Conservation (phyloP, 2,113 vertebrate genomes). For the Planiliza haematocheilus region DNA sequence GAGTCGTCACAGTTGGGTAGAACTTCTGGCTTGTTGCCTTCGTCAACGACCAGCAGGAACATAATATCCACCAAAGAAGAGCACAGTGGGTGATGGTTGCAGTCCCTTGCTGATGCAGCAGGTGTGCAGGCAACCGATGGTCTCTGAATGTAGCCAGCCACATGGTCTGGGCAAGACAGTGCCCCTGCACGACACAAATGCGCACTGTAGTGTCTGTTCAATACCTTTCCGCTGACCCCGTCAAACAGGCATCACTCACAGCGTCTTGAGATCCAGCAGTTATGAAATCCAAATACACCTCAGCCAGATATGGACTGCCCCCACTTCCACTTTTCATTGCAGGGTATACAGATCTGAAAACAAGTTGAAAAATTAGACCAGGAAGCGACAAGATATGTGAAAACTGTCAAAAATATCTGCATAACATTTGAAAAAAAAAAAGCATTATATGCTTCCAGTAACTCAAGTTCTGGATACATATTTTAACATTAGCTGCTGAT, state of each 20-base stretch:
- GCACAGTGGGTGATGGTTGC: constrained; percentile 78
- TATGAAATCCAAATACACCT: constrained; percentile 62
- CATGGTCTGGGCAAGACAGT: constrained; percentile 77
- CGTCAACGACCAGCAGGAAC: constrained; percentile 85
- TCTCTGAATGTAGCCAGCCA: constrained; percentile 78
- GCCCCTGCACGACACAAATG: constrained; percentile 69
- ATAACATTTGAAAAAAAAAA: constrained; percentile 2
- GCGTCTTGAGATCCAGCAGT: constrained; percentile 44
- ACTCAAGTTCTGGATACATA: not conserved
- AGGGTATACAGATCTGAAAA: constrained; percentile 65
- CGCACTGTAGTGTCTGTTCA: constrained; percentile 71
- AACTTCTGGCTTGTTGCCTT: constrained; percentile 91
- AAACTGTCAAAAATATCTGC: not conserved
- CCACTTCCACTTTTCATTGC: constrained; percentile 69
- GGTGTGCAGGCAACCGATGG: constrained; percentile 80
- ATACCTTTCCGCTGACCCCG: constrained; percentile 49
- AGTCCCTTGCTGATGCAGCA: constrained; percentile 75
- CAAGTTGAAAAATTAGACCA: not conserved
- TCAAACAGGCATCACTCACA: constrained; percentile 76
- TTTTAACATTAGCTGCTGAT: constrained; percentile 9
- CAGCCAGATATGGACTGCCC: constrained; percentile 48
- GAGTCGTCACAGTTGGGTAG: constrained; percentile 94
- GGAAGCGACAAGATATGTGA: not conserved
- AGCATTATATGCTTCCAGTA: not conserved
- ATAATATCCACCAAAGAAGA: constrained; percentile 82